Percentiles rank a stretch among this genome's conserved stretches.
Conservation (phyloP, 1,140 invertebrate genomes). For the Acromyrmex echinatior region DNA sequence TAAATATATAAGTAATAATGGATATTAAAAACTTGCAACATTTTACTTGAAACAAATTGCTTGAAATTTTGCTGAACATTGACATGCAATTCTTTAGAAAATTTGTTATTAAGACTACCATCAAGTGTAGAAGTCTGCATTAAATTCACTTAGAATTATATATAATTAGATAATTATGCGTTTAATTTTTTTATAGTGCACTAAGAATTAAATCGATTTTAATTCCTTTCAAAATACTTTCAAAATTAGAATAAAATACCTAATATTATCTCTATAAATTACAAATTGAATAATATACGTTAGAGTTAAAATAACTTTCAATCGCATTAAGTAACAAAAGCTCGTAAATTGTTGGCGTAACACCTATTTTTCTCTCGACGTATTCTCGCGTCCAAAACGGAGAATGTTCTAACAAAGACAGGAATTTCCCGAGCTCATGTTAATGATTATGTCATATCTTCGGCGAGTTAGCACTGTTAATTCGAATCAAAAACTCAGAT, state of each 20-base stretch:
- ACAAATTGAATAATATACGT: background rate
- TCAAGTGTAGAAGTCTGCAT: background rate
- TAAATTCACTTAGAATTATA: background rate
- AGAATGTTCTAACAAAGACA: slow-evolving; percentile 21
- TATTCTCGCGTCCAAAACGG: background rate
- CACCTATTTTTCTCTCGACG: background rate
- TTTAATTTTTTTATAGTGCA: background rate
- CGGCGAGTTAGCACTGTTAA: background rate
- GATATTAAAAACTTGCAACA: background rate
- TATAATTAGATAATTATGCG: background rate
- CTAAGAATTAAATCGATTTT: background rate
- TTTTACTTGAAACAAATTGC: too few species aligned
- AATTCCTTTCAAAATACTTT: background rate
- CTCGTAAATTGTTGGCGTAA: slow-evolving; percentile 49
- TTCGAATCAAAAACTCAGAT: background rate
- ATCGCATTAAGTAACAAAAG: slow-evolving; percentile 33
- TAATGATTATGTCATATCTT: slow-evolving; percentile 29
- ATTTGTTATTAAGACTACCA: background rate
- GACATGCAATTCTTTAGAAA: background rate
- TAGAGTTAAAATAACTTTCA: slow-evolving; percentile 1
- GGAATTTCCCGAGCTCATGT: slow-evolving; percentile 9
- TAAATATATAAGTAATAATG: background rate
- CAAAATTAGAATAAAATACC: background rate
- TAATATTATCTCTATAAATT: background rate
- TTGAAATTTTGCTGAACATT: background rate